A percentile compares a stretch with the other conserved stretches of the same genome.
Conservation (phyloP, 2,113 vertebrate genomes). For the Crotalus viridis region DNA sequence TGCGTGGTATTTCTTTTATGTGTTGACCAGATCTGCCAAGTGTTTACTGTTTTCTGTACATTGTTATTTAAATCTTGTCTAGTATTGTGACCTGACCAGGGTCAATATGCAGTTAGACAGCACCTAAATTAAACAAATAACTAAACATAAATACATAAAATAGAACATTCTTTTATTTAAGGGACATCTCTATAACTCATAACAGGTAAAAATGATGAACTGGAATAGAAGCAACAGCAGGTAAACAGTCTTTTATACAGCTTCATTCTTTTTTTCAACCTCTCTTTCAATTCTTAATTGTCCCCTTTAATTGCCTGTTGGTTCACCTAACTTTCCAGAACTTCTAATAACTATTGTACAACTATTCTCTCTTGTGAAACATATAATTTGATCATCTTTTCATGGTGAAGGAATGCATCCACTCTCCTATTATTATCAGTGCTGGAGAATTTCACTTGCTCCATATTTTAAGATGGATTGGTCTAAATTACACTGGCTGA, state of each 20-base stretch:
- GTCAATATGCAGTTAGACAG: not conserved
- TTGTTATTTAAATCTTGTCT: not conserved
- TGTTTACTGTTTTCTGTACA: not conserved
- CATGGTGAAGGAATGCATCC: not conserved
- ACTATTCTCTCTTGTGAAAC: not conserved
- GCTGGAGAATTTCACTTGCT: not conserved
- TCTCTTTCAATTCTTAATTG: not conserved
- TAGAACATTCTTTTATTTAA: not conserved
- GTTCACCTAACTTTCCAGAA: not conserved
- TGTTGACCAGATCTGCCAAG: not conserved
- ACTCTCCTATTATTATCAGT: not conserved
- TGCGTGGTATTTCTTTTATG: not conserved
- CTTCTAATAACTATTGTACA: not conserved
- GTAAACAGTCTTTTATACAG: not conserved
- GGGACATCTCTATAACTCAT: not conserved
- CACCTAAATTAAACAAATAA: not conserved
- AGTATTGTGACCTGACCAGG: not conserved
- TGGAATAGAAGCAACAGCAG: not conserved
- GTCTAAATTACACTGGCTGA: not conserved
- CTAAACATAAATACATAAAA: not conserved
- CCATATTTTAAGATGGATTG: not conserved
- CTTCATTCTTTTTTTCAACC: not conserved
- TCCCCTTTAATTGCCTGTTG: not conserved
- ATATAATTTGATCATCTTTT: not conserved
- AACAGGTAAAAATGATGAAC: not conserved